Base-by-base conservation (phyloP, 1,140 invertebrate species). In the Drosophila nikananu region DNA sequence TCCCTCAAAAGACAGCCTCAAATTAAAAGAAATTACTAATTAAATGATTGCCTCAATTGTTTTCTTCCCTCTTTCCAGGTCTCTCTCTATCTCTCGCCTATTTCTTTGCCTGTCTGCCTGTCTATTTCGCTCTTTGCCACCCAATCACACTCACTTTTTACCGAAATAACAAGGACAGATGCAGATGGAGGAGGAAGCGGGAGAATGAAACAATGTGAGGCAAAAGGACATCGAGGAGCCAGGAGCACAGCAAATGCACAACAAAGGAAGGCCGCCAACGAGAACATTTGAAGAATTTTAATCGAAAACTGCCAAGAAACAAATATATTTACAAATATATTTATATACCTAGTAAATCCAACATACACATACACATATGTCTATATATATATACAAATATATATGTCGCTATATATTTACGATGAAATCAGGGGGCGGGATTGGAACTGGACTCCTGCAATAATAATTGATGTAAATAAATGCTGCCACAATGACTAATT, bases 391-490 rank as follows among this genome's bases (percentile, higher is more conserved):
- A 3, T 39, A 25, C 10, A 27, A 12, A 25, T 62, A 25, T 54
- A 62, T 51, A 52, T 25, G 59, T 3, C 32, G 12, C 32, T 35
- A 32, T 41, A 66, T 37, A 68, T 27, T 44, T 35, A 67, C 25
- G 25, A 54, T 46, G 64, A 58, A 35, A 58, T 41, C 55, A 23
- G 46, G 62, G 37, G 41, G 30, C 48, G 44, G 23, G 57, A 49
- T 35, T 35, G 19, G 23, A 25, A n/a, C n/a, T 9, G 32, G 30
- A 62, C 60, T 30, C 48, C 60, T 46, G 65, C 62, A 77, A 57
- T 71, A 87, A 89, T 83, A 89, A 89, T 74, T 48, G 51, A 81
- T 83, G 84, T 89, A 89, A 89, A 83, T 89, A 90, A 80, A 90
- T 80, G 83, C 84, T 89, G 84, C 84, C 86, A 90, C 67, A 48